A percentile compares a stretch with the other conserved stretches of the same genome.
Conservation (phyloP, 2,797 vertebrate genomes). For the Spheniscus humboldti region DNA sequence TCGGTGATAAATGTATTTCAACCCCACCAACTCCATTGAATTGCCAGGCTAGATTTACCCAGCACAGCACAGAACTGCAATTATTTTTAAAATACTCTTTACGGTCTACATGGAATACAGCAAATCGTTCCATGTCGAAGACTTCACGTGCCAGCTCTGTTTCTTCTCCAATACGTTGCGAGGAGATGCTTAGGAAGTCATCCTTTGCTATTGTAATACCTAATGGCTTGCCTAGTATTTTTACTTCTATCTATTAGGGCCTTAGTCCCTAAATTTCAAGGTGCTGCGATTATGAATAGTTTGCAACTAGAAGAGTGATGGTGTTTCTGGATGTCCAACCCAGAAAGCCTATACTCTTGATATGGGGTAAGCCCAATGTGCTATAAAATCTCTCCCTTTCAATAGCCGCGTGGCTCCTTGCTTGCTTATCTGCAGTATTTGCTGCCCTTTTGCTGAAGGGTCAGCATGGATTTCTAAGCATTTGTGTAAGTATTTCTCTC, state of each 20-base stretch:
- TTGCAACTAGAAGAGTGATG: not conserved
- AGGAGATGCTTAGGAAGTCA: not conserved
- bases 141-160: not conserved
- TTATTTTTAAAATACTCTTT: not conserved
- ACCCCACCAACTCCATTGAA: not conserved
- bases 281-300: not conserved
- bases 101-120: not conserved
- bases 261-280: not conserved
- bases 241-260: not conserved
- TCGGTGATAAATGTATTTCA: not conserved
- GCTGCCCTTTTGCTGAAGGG: not conserved
- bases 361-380: not conserved
- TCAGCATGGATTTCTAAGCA: not conserved
- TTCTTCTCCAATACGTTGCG: not conserved
- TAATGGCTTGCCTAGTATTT: not conserved
- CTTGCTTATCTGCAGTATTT: not conserved
- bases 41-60: not conserved
- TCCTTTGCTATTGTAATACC: not conserved
- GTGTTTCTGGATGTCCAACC: not conserved
- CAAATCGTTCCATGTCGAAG: not conserved
- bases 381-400: not conserved
- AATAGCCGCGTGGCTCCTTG: fast-evolving
- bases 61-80: not conserved
- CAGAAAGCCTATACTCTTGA: not conserved
- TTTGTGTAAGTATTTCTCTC: not conserved